Evolutionary conservation across 1,140 invertebrate species (phyloP).

Genomic region (Drosophila azteca): DNA sequence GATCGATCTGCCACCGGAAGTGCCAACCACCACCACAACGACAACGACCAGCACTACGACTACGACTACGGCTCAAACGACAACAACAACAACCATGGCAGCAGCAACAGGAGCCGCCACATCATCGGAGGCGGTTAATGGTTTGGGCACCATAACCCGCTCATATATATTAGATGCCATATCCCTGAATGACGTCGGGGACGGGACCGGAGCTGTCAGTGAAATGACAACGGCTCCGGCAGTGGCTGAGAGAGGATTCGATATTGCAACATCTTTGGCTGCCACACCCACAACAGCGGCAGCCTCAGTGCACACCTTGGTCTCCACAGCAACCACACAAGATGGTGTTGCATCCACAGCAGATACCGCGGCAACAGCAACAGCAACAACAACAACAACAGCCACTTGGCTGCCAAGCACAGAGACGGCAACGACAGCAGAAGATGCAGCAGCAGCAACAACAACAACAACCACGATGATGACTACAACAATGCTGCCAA

Average conservation of each 20-base stretch:
- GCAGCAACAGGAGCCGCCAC: slow-evolving; percentile 27
- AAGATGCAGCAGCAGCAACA: slow-evolving; percentile 18
- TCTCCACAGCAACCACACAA: slow-evolving; percentile 18
- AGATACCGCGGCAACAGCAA: slow-evolving; percentile 24
- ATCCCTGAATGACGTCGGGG: slow-evolving; percentile 56
- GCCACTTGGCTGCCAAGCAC: slow-evolving; percentile 23
- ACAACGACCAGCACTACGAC: slow-evolving; percentile 37
- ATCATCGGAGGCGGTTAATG: slow-evolving; percentile 44
- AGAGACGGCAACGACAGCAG: slow-evolving; percentile 26
- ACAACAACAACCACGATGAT: slow-evolving; percentile 27
- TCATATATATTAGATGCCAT: slow-evolving; percentile 77
- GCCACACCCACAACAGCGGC: slow-evolving; percentile 16
- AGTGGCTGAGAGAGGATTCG: slow-evolving; percentile 6
- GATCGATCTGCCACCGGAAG: slow-evolving; percentile 77
- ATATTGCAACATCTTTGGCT: slow-evolving; percentile 27
- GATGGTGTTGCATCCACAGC: slow-evolving; percentile 16
- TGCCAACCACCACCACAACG: slow-evolving; percentile 64
- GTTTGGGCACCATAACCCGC: slow-evolving; percentile 64
- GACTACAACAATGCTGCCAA: slow-evolving; percentile 70
- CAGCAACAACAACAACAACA: slow-evolving; percentile 22
- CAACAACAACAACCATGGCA: slow-evolving; percentile 25
- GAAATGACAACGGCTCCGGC: slow-evolving; percentile 23
- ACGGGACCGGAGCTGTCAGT: slow-evolving; percentile 26
- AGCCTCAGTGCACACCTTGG: slow-evolving; percentile 18
- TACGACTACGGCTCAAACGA: slow-evolving; percentile 22